A percentile compares a stretch with the other conserved stretches of the same genome.
Evolutionary conservation across 2,888 invertebrate species (phyloP).

Genomic region (Trypoxylon attenuatum): DNA sequence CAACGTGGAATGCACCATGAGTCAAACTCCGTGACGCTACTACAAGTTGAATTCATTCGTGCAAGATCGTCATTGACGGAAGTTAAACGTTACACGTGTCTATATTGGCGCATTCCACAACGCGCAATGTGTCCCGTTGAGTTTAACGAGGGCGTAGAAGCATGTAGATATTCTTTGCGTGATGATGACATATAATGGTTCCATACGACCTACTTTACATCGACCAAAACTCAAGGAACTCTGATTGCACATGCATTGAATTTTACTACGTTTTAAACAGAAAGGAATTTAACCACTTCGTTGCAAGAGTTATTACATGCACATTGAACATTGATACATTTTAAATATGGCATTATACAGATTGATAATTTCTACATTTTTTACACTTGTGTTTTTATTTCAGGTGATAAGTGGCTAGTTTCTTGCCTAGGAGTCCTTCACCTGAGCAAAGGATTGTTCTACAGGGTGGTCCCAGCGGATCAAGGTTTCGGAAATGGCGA

Average conservation of each 20-base stretch:
- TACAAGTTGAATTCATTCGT: slow-evolving; percentile 34
- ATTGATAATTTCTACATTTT: not conserved
- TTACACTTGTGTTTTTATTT: not conserved
- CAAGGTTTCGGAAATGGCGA: slow-evolving; percentile 80
- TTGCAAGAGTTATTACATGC: no score
- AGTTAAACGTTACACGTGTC: slow-evolving; percentile 44
- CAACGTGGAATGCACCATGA: no score
- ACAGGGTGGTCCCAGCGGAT: slow-evolving; percentile 93
- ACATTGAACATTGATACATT: not conserved
- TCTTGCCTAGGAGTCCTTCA: slow-evolving; percentile 91
- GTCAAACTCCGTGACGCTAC: no score
- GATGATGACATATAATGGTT: slow-evolving; percentile 48
- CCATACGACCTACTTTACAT: slow-evolving; percentile 31
- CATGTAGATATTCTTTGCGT: not conserved
- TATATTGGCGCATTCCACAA: slow-evolving; percentile 39
- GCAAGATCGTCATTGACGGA: slow-evolving; percentile 37
- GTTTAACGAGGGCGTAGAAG: slow-evolving; percentile 22
- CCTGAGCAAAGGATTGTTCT: slow-evolving; percentile 90
- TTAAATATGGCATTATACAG: not conserved
- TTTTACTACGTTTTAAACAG: no score
- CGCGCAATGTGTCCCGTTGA: slow-evolving; percentile 33
- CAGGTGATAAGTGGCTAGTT: slow-evolving; percentile 93
- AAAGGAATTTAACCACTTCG: no score
- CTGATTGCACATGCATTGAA: no score
- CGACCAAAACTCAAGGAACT: slow-evolving; percentile 17